These are phyloP conservation scores for Pomatostomus ruficeps DNA, from an alignment of 2,113 vertebrate species.

Conservation along the genomic window DNA sequence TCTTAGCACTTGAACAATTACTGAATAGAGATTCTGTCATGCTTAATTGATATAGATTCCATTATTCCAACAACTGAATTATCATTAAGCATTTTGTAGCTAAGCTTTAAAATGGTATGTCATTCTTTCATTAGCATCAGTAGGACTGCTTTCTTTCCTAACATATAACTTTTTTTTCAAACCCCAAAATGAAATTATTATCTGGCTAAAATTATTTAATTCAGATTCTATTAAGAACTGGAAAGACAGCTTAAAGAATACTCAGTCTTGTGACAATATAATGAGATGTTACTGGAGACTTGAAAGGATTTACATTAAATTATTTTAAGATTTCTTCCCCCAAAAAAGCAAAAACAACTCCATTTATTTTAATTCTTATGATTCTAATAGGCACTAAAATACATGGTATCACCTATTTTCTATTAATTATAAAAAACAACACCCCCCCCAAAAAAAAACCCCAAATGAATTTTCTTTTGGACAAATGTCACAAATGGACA, in stretches of 20 bases:
- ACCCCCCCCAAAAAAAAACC: background rate
- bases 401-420: background rate
- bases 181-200: background rate
- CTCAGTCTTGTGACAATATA: background rate
- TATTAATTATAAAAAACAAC: background rate
- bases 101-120: constrained; percentile 15
- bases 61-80: constrained; percentile 13
- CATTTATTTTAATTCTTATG: background rate
- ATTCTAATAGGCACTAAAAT: background rate
- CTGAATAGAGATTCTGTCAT: constrained; percentile 22
- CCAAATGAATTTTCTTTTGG: background rate
- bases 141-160: background rate
- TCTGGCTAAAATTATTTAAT: background rate
- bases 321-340: background rate
- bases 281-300: background rate
- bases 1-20: background rate
- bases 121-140: background rate
- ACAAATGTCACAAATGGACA: background rate
- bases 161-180: background rate
- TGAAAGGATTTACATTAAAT: background rate
- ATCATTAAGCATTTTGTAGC: background rate
- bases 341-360: background rate
- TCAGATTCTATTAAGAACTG: background rate
- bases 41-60: constrained; percentile 30
- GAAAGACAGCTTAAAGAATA: background rate